Conservation (phyloP, 2,888 invertebrate species). For the Electrophaes corylata region DNA sequence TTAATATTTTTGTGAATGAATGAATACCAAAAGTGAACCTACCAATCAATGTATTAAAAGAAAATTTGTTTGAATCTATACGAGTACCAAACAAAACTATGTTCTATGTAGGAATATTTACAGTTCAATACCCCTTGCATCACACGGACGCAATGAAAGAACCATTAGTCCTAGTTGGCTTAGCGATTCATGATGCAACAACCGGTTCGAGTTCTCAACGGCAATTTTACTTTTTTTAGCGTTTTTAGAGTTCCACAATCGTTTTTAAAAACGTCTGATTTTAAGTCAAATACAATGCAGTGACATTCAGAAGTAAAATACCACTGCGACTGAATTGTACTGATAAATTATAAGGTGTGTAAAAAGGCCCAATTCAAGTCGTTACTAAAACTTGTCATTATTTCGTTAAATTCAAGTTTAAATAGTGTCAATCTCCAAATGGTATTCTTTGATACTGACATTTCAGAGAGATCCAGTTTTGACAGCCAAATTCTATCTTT, state of each 20-base stretch:
- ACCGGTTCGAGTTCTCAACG: slow-evolving; percentile 25
- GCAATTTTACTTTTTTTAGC: slow-evolving; percentile 20
- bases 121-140: slow-evolving; percentile 13
- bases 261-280: background rate
- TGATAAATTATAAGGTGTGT: too few species aligned
- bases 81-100: background rate
- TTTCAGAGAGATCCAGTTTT: too few species aligned
- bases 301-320: too few species aligned
- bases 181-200: slow-evolving; percentile 30
- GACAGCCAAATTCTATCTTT: too few species aligned
- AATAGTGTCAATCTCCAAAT: too few species aligned
- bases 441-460: too few species aligned
- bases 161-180: slow-evolving; percentile 28
- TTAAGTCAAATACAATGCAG: too few species aligned
- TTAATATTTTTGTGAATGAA: background rate
- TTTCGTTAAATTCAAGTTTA: too few species aligned
- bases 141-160: slow-evolving; percentile 7
- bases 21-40: background rate
- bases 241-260: slow-evolving; percentile 6
- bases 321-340: too few species aligned
- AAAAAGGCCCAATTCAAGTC: too few species aligned
- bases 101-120: background rate
- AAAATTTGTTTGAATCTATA: background rate
- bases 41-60: slow-evolving; percentile 1
- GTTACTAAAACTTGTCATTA: too few species aligned